Percentiles rank a stretch among this genome's conserved stretches.
Evolutionary conservation across 2,113 vertebrate genomes (phyloP).

Genomic region (Scomber scombrus): DNA sequence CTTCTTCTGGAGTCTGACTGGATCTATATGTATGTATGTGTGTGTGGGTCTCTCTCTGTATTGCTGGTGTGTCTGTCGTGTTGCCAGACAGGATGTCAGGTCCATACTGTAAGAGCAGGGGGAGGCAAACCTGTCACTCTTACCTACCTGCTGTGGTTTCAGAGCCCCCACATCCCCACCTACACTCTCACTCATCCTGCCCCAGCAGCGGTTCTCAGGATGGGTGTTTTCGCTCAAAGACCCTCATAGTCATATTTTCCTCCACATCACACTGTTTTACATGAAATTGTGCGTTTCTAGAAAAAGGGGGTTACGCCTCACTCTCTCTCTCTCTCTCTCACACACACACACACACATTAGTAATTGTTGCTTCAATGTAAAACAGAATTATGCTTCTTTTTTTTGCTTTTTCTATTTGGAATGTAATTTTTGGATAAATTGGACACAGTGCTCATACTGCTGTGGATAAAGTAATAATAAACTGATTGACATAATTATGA

Average conservation of each 20-base stretch:
- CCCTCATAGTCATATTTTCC: constrained; percentile 72
- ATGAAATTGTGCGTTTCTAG: constrained; percentile 49
- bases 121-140: constrained; percentile 67
- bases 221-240: constrained; percentile 70
- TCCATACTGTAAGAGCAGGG: constrained; percentile 65
- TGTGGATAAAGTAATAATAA: not conserved
- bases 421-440: not conserved
- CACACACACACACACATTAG: not conserved
- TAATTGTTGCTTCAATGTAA: constrained; percentile 15
- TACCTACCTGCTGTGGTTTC: constrained; percentile 83
- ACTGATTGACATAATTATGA: not conserved
- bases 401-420: not conserved
- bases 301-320: constrained; percentile 16
- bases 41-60: constrained; percentile 30
- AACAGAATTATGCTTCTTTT: not conserved
- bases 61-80: constrained; percentile 35
- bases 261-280: constrained; percentile 65
- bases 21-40: not conserved
- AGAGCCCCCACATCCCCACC: constrained; percentile 81
- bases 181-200: constrained; percentile 81
- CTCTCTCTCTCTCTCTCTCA: not conserved
- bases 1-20: constrained; percentile 25
- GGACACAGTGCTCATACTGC: not conserved
- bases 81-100: constrained; percentile 84
- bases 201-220: constrained; percentile 64